Evolutionary conservation across 2,797 vertebrate genomes (phyloP).

Genomic region (Sebastes trivittatus): DNA sequence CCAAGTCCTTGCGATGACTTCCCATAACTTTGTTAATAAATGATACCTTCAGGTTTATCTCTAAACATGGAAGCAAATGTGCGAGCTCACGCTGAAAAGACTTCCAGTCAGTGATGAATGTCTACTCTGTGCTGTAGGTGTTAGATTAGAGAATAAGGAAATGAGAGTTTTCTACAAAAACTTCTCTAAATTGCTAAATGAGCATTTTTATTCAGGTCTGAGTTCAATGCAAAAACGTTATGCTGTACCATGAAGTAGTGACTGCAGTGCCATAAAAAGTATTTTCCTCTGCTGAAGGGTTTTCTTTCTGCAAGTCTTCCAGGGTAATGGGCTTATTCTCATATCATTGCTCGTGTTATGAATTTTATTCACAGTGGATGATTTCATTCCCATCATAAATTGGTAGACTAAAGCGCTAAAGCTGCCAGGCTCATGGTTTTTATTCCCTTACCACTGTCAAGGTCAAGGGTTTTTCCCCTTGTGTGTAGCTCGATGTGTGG

Average conservation of each 20-base stretch:
- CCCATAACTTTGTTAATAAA: slow-evolving; percentile 26
- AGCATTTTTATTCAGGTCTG: slow-evolving; percentile 11
- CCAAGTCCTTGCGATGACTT: not conserved
- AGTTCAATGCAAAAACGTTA: not conserved
- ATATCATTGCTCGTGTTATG: not conserved
- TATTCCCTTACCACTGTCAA: slow-evolving; percentile 22
- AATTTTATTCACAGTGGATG: slow-evolving; percentile 14
- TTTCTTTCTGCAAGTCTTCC: not conserved
- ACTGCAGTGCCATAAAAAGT: not conserved
- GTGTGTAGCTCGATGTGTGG: slow-evolving; percentile 5
- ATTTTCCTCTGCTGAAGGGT: too few relatives aligned
- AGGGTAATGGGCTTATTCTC: not conserved
- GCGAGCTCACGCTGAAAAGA: slow-evolving; percentile 1
- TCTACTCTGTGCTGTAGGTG: not conserved
- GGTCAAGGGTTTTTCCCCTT: slow-evolving; percentile 21
- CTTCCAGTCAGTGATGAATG: slow-evolving; percentile 36
- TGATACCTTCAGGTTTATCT: slow-evolving; percentile 38
- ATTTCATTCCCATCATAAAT: slow-evolving; percentile 27
- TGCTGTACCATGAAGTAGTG: not conserved
- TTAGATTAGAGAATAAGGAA: slow-evolving; percentile 23
- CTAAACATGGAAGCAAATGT: slow-evolving; percentile 7
- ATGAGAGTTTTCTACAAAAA: not conserved
- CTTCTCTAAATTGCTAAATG: not conserved
- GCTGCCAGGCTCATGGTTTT: slow-evolving; percentile 27
- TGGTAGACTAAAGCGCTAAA: slow-evolving; percentile 24